Base-by-base conservation (phyloP, 2,113 vertebrate genomes). In the Gambusia holbrooki region DNA sequence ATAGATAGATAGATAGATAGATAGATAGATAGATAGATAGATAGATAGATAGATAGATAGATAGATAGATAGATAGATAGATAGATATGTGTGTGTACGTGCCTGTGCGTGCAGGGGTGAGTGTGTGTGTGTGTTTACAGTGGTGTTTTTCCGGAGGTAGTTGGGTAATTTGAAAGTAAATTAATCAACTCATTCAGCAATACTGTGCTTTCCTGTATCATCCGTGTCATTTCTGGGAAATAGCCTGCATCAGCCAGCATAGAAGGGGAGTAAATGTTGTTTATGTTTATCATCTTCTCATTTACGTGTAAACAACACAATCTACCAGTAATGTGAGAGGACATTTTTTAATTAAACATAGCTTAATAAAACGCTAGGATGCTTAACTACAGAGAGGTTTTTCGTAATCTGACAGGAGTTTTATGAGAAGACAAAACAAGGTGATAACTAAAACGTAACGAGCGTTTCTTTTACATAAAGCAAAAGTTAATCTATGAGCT, bases 351-450 rank as follows among this genome's bases (percentile, higher is more conserved):
- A 48, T 19, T 54, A 25, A 25, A 54, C 25, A 25, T 54, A 10
- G 22, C 5, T 54, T 54, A 15, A 32, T 17, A 8, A 32, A 63
- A 32, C 17, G 3, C 4, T 51, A 65, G 54, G 54, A 73, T 71
- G 48, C 85, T 80, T 35, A 77, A 2, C 42, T 17, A 4, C 7
- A 37, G 1, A 28, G 51, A 2, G 17, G 51, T 72, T 69, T 33
- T 8, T 66, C 61, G 12, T 66, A 0, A 54, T n/a, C 30, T n/a
- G 54, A 32, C 3, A 28, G 19, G 22, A 19, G 45, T 48, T 48
- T 48, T 4, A n/a, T 32, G 8, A 45, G 22, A 25, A 27, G 27
- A 12, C 1, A 0, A 0, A 4, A 45, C 42, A 45, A 45, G 4
- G 42, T 32, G 29, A 13, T 62, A 29, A 9, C 10, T 29, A 48